Conservation (phyloP, 2,888 invertebrate genomes). For the Megamerina dolium region DNA sequence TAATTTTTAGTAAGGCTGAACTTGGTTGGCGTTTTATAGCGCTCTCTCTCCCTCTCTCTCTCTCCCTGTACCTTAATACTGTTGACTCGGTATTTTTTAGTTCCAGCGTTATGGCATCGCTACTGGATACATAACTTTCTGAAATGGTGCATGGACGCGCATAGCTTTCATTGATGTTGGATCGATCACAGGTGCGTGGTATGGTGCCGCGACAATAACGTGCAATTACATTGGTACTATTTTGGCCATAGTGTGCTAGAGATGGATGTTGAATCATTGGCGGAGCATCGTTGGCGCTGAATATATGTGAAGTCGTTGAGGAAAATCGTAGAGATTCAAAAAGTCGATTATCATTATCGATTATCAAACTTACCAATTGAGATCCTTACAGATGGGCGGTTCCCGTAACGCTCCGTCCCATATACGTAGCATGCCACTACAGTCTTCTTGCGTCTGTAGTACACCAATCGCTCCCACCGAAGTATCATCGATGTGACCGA, state of each 20-base stretch:
- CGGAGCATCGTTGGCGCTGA: conserved; percentile 35
- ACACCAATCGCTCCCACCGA: conserved; percentile 45
- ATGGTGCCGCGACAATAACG: conserved; percentile 77
- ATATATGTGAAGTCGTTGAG: no score
- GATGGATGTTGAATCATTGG: conserved; percentile 27
- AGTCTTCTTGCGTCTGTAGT: conserved; percentile 63
- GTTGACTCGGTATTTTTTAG: conserved; percentile 75
- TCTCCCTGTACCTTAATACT: conserved; percentile 71
- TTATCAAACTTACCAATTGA: conserved; percentile 64
- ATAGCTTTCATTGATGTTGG: conserved; percentile 55
- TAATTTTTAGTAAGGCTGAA: background rate
- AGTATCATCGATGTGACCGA: conserved; percentile 48
- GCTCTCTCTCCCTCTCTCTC: no score
- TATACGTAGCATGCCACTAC: conserved; percentile 75
- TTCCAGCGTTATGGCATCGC: conserved; percentile 74
- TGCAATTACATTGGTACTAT: conserved; percentile 68
- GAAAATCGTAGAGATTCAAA: no score
- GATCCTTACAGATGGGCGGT: conserved; percentile 71
- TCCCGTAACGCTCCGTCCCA: conserved; percentile 80
- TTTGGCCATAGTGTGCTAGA: conserved; percentile 57
- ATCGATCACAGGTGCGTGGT: conserved; percentile 77
- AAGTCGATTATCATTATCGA: no score
- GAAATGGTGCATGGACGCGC: conserved; percentile 72
- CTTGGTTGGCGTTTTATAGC: background rate
- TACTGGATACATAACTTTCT: conserved; percentile 78